phyloP scores from a whole-genome alignment of 2,797 vertebrate genomes.

The Emys orbicularis region DNA sequence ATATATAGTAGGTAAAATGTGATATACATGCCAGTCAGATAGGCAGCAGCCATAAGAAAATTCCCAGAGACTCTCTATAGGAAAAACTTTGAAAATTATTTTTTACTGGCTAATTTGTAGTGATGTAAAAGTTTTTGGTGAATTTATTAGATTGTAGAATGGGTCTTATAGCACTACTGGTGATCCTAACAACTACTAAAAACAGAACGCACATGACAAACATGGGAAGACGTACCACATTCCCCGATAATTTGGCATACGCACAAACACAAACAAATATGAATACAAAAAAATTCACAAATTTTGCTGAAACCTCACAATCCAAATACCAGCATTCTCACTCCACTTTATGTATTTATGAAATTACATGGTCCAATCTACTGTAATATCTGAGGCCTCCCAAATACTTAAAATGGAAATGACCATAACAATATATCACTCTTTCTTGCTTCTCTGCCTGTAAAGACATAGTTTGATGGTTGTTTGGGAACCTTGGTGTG shows the following conservation, averaged over 20 bases:
- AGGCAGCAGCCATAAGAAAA: not conserved
- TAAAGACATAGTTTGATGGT: too few relatives aligned
- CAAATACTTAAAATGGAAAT: too few relatives aligned
- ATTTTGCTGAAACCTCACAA: not conserved
- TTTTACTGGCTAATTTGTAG: not conserved
- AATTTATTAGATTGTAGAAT: not conserved
- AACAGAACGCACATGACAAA: not conserved
- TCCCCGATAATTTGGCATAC: not conserved
- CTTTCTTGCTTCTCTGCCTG: too few relatives aligned
- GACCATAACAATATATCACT: too few relatives aligned
- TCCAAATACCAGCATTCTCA: not conserved
- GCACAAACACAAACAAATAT: not conserved
- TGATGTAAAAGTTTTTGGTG: not conserved
- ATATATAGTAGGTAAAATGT: not conserved
- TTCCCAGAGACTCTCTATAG: accelerated
- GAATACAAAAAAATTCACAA: not conserved
- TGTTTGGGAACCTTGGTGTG: too few relatives aligned
- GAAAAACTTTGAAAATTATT: not conserved
- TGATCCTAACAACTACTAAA: not conserved
- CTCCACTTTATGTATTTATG: not conserved
- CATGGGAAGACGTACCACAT: not conserved
- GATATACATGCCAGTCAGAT: accelerated
- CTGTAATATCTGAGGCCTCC: not conserved
- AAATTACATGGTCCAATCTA: not conserved
- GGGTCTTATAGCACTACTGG: not conserved